phyloP scores from a whole-genome alignment of 1,140 invertebrate species.

The Mycetomoellerius zeteki region DNA sequence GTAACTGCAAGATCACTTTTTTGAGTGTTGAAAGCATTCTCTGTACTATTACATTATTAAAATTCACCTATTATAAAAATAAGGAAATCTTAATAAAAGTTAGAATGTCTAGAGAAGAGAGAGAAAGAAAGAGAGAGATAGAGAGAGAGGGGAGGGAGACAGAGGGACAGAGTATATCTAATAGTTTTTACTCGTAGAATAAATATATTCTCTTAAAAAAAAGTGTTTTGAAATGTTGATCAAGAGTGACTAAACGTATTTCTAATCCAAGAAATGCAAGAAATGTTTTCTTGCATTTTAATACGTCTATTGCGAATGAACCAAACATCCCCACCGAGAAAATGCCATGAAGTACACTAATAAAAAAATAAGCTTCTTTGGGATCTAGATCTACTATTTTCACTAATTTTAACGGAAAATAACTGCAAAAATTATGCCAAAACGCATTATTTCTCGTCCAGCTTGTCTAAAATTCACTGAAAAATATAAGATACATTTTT shows the following conservation, averaged over 20 bases:
- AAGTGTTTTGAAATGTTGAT: too few relatives aligned
- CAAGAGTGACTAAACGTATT: too few relatives aligned
- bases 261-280: slow-evolving; percentile 91
- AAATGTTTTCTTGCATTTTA: slow-evolving; percentile 91
- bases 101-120: too few relatives aligned
- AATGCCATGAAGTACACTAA: slow-evolving; percentile 96
- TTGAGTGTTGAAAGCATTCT: too few relatives aligned
- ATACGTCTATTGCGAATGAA: slow-evolving; percentile 93
- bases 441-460: slow-evolving; percentile 90
- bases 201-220: too few relatives aligned
- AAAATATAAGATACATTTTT: slow-evolving; percentile 14
- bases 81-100: too few relatives aligned
- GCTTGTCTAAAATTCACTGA: slow-evolving; percentile 73
- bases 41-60: too few relatives aligned
- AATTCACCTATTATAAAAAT: too few relatives aligned
- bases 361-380: slow-evolving; percentile 94
- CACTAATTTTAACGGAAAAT: slow-evolving; percentile 94
- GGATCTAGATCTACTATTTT: slow-evolving; percentile 94
- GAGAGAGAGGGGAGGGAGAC: too few relatives aligned
- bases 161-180: too few relatives aligned
- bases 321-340: slow-evolving; percentile 92
- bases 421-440: slow-evolving; percentile 92
- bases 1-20: too few relatives aligned
- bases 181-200: slow-evolving; percentile 78
- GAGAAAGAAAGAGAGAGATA: too few relatives aligned